These are phyloP conservation scores for Dasyurus viverrinus DNA, from an alignment of 2,113 vertebrate genomes.

Conservation along the genomic window DNA sequence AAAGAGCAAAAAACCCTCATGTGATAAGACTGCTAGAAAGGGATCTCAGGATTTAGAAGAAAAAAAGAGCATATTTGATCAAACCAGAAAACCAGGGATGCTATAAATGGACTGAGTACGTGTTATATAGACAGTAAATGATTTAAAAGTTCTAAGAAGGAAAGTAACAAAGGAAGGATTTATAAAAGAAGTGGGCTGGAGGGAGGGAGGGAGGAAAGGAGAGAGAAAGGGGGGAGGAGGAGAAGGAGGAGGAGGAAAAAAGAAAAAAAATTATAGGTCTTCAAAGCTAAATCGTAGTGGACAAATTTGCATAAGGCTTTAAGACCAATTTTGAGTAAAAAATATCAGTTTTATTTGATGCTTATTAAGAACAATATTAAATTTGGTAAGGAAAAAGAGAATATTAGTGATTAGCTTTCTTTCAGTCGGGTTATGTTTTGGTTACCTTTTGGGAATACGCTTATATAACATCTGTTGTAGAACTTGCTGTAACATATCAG, in stretches of 20 bases:
- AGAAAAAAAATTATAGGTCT: too few species aligned
- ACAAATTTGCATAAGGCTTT: background rate
- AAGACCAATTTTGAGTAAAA: background rate
- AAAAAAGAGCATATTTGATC: background rate
- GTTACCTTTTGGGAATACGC: background rate
- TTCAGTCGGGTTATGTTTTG: background rate
- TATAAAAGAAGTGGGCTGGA: background rate
- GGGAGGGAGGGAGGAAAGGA: too few species aligned
- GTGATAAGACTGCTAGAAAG: background rate
- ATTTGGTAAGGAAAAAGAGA: background rate
- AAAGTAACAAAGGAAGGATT: background rate
- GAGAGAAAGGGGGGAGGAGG: too few species aligned
- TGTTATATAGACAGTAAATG: too few species aligned
- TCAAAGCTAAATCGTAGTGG: background rate
- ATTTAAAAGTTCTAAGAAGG: background rate
- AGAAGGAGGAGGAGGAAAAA: too few species aligned
- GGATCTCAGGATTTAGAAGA: background rate
- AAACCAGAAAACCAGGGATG: background rate
- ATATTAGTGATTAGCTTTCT: background rate
- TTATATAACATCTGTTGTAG: background rate
- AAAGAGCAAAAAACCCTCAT: background rate
- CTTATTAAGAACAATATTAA: background rate
- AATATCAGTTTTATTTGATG: background rate
- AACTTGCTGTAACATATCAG: too few species aligned
- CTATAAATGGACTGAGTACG: too few species aligned